Percentiles rank a stretch among this genome's conserved stretches.
These are phyloP conservation scores for Siniperca undulata DNA, from an alignment of 2,797 vertebrate genomes.

Conservation along the genomic window DNA sequence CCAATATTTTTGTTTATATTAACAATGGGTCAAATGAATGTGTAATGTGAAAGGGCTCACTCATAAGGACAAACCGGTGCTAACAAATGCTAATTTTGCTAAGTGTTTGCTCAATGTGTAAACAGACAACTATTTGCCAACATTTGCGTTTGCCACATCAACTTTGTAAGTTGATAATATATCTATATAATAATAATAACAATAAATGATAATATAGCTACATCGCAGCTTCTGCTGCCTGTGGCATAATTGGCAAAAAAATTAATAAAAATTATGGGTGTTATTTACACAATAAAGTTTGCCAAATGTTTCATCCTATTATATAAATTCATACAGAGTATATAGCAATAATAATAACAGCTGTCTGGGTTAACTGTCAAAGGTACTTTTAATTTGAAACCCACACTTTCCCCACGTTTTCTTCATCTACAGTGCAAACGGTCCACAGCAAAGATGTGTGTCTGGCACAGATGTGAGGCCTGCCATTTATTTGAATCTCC, in stretches of 20 bases:
- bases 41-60: background rate
- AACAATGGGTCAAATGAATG: background rate
- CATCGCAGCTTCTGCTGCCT: too few relatives aligned
- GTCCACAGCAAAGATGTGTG: background rate
- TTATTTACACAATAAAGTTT: background rate
- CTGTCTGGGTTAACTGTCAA: background rate
- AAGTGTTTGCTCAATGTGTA: background rate
- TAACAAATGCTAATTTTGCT: background rate
- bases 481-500: background rate
- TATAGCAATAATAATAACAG: background rate
- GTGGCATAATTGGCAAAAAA: too few relatives aligned
- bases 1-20: background rate
- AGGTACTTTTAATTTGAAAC: background rate
- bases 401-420: background rate
- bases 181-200: background rate
- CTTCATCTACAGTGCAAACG: background rate
- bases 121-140: background rate
- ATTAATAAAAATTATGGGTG: background rate
- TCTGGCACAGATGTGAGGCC: too few relatives aligned
- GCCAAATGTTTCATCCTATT: background rate
- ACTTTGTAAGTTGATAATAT: background rate
- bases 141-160: background rate
- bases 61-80: background rate
- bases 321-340: background rate
- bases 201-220: background rate